phyloP scores from a whole-genome alignment of 2,888 invertebrate species.

The Oscheius onirici region DNA sequence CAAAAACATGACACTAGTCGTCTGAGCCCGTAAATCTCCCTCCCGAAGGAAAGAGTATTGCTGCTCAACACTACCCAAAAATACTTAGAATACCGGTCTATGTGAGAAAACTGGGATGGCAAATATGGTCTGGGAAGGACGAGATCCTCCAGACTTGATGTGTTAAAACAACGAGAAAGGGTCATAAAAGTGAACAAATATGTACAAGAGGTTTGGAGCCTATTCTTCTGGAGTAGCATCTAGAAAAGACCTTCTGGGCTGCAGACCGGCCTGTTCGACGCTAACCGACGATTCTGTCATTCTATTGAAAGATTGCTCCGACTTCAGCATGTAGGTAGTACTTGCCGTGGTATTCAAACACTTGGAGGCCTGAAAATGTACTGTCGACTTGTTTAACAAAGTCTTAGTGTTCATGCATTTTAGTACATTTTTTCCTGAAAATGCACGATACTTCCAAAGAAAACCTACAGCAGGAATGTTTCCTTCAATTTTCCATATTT shows the following conservation, averaged over 20 bases:
- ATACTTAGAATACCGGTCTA: constrained; percentile 19
- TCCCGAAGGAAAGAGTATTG: background rate
- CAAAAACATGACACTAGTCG: constrained; percentile 6
- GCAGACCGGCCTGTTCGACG: constrained; percentile 35
- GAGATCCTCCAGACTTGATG: constrained; percentile 25
- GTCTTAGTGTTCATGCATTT: background rate
- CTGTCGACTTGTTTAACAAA: too few species aligned
- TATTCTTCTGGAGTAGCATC: constrained; percentile 25
- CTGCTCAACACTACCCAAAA: constrained; percentile 13
- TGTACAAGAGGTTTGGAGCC: background rate
- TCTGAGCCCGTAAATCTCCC: constrained; percentile 16
- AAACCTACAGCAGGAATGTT: constrained; percentile 79
- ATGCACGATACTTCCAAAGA: background rate
- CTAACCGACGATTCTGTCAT: constrained; percentile 67
- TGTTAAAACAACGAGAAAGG: background rate
- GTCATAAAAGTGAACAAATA: background rate
- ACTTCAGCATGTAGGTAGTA: constrained; percentile 89
- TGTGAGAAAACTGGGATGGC: background rate
- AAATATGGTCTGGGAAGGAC: background rate
- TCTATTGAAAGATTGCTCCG: constrained; percentile 68
- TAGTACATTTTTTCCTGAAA: constrained; percentile 20
- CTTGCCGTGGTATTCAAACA: constrained; percentile 91
- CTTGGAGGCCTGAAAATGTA: constrained; percentile 83
- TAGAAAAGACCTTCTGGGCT: background rate
- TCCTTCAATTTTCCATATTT: constrained; percentile 86